These are phyloP conservation scores for Diarsia rubi DNA, from an alignment of 2,888 invertebrate species.

Conservation along the genomic window DNA sequence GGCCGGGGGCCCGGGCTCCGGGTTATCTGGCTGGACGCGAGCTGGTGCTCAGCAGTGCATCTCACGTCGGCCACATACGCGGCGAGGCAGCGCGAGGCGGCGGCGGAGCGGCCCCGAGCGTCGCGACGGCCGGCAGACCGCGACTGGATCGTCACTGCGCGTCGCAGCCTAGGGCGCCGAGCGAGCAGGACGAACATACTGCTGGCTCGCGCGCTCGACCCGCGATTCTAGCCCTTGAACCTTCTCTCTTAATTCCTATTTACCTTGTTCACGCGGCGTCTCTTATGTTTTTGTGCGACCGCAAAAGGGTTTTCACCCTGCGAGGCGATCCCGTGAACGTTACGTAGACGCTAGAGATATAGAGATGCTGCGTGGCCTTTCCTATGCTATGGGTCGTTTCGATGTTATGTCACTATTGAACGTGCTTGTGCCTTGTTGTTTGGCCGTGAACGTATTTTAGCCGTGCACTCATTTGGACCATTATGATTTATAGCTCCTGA, in stretches of 20 bases:
- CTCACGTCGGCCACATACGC: constrained; percentile 80
- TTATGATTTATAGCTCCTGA: constrained; percentile 73
- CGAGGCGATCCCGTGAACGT: constrained; percentile 79
- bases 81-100: constrained; percentile 81
- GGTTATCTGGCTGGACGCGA: constrained; percentile 61
- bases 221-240: constrained; percentile 89
- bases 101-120: constrained; percentile 87
- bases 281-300: constrained; percentile 85
- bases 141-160: constrained; percentile 90
- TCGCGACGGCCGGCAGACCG: constrained; percentile 91
- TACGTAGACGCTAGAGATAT: constrained; percentile 88
- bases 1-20: constrained; percentile 62
- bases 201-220: constrained; percentile 76
- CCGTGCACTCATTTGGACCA: constrained; percentile 77
- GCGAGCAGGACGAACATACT: constrained; percentile 88
- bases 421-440: constrained; percentile 84
- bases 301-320: constrained; percentile 89
- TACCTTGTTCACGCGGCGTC: constrained; percentile 80
- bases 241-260: constrained; percentile 85
- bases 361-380: constrained; percentile 88
- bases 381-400: constrained; percentile 84
- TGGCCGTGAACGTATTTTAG: constrained; percentile 86
- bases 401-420: constrained; percentile 89
- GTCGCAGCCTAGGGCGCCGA: constrained; percentile 88
- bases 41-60: constrained; percentile 83